Conservation (phyloP, 2,113 vertebrate genomes). For the Rhegmatorhina hoffmannsi region DNA sequence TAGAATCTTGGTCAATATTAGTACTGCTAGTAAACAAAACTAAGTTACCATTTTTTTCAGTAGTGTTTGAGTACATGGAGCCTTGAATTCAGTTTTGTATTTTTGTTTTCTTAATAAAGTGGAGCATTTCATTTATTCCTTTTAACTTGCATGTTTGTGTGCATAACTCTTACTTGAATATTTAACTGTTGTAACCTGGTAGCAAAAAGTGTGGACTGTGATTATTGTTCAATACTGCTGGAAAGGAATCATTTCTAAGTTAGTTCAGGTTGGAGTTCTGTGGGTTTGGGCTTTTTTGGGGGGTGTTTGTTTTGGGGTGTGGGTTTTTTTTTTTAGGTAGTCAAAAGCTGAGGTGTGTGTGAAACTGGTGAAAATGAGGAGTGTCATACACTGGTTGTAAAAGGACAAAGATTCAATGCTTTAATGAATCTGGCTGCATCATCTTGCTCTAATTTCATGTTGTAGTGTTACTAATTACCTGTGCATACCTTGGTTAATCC, state of each 20-base stretch:
- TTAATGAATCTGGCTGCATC: background rate
- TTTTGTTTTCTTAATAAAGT: conserved; percentile 73
- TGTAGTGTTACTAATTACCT: background rate
- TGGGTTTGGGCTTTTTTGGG: background rate
- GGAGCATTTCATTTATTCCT: conserved; percentile 71
- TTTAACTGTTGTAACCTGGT: background rate
- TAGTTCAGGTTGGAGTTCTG: background rate
- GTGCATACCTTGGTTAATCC: background rate
- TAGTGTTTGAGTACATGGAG: conserved; percentile 62
- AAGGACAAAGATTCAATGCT: background rate
- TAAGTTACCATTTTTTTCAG: conserved; percentile 12
- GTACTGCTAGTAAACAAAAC: conserved; percentile 45
- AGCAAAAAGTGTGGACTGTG: background rate
- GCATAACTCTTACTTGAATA: background rate
- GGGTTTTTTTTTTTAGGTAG: background rate
- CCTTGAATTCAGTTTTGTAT: conserved; percentile 69
- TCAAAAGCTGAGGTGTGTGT: background rate
- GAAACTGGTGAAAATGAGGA: background rate
- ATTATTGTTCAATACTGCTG: background rate
- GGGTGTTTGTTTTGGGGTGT: too few relatives aligned
- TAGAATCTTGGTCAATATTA: conserved; percentile 55
- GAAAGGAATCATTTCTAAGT: background rate
- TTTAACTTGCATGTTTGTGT: conserved; percentile 63
- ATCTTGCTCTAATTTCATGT: background rate
- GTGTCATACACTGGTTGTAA: background rate